Evolutionary conservation across 2,797 vertebrate species (phyloP), one percentile per base, ranked within the genome.

Genomic region (Ara ararauna): DNA sequence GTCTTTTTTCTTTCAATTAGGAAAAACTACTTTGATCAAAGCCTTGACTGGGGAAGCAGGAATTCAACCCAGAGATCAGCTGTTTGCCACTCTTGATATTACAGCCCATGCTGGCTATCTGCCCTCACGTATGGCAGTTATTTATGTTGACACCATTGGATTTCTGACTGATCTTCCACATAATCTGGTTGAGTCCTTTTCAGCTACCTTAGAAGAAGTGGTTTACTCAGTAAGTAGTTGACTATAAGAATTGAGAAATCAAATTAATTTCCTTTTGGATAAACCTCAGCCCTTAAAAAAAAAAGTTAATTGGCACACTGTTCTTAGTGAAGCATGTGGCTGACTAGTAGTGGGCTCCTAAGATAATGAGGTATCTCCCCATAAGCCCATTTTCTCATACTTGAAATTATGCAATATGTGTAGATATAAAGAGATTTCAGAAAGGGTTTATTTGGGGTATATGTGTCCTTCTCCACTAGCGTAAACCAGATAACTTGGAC

Each of bases 151-250:
- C 97, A 99, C 99, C 73, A 98, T 99, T 51, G 99, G 99, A 50
- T 99, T 99, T 97, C 98, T 99, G 62, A 99, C 99, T 45, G 98
- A 99, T 95, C 98, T 99, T 75, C 99, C 99, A 3, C 99, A 99
- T 84, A 97, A 97, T 93, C 99, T 99, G 64, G 98, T 99, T 5
- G 98, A 99, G 95, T 99, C 99, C 34, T 99, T 99, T 97, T 98
- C 99, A 6, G 98, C 99, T 93, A 99, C 99, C 0, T 97, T 99
- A 87, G 99, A 99, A 61, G 99, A 99, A 26, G 98, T 99, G 32
- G 98, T 97, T 38, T 98, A 98, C 94, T 98, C 99, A 3, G 99
- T 99, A 97, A 53, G 98, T 97, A 87, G 21, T 54, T 13, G 2
- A 47, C 23, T 44, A 10, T 34, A 74, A 93, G 73, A 82, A 76